Evolutionary conservation across 2,797 vertebrate genomes (phyloP), one percentile per base, ranked within the genome.

Genomic region (Clarias platycephalus): DNA sequence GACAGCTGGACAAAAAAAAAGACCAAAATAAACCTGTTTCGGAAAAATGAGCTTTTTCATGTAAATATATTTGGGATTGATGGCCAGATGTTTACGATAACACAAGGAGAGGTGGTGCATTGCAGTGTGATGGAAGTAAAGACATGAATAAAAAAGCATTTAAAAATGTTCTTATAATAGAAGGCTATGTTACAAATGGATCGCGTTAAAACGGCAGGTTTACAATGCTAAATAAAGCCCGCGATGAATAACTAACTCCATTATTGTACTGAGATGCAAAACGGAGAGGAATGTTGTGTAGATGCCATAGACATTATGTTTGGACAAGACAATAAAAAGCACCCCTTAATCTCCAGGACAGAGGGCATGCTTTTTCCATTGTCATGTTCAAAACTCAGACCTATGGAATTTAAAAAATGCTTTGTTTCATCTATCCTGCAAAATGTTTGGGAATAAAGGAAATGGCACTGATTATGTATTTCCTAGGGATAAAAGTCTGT

Each of bases 21-120:
- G 57, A 76, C 31, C 75, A 31, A 83, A 79, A 74, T 80, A 83
- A 79, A 80, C 62, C 77, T 85, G 84, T 81, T 86, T 86, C 81
- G 70, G 66, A 82, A 84, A 81, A 84, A 81, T n/a, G 26, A 71
- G 55, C 49, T 80, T 71, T 84, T 87, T 85, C 64, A 76, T 85
- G 40, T 86, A 82, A 75, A 84, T 86, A 79, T 88, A 82, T 82
- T 75, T 75, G 80, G 80, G 78, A 87, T 49, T 74, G 62, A 72
- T 81, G 78, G 75, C 85, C 85, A 88, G 85, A 88, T 89, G 88
- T 86, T 86, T n/a, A 68, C 80, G 76, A 86, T 86, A 85, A 83
- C 55, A 80, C 81, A 55, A 77, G 24, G 20, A 82, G 28, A 57
- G 76, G 53, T 20, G 60, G 71, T 60, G 28, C 75, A 81, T 53